Conservation (phyloP, 2,888 invertebrate species). For the Apodemia hepburni region DNA sequence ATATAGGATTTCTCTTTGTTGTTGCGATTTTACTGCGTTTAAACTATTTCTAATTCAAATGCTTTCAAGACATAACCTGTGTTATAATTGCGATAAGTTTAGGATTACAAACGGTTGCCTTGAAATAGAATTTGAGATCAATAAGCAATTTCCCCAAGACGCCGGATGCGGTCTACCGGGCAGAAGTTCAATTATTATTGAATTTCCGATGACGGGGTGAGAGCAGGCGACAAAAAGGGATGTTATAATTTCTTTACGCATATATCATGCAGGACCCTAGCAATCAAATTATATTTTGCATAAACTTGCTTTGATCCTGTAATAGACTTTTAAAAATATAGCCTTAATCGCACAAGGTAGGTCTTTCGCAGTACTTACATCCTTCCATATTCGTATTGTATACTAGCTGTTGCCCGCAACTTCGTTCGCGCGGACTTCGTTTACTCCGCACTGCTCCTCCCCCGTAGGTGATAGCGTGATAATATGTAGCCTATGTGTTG, state of each 20-base stretch:
- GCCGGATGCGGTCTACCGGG: slow-evolving; percentile 65
- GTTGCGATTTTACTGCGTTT: too few species aligned
- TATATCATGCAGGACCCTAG: slow-evolving; percentile 10
- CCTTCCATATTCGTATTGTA: too few species aligned
- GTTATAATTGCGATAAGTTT: slow-evolving; percentile 26
- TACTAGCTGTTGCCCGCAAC: too few species aligned
- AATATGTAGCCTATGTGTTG: too few species aligned
- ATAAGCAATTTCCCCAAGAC: slow-evolving; percentile 64
- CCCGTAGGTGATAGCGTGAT: too few species aligned
- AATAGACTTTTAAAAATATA: slow-evolving; percentile 28
- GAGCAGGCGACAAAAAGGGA: slow-evolving; percentile 34
- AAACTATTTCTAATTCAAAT: not conserved
- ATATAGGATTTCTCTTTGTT: too few species aligned
- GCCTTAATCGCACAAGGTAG: too few species aligned
- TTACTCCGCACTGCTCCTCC: too few species aligned
- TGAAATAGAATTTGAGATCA: slow-evolving; percentile 53
- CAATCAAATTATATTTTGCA: slow-evolving; percentile 26
- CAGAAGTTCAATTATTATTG: slow-evolving; percentile 71
- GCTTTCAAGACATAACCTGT: not conserved
- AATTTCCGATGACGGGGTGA: slow-evolving; percentile 56
- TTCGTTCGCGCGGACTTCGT: too few species aligned
- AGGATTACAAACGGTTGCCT: slow-evolving; percentile 25
- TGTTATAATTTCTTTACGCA: slow-evolving; percentile 37
- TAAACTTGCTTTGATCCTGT: slow-evolving; percentile 49
- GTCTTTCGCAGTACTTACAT: too few species aligned